Evolutionary conservation across 2,113 vertebrate species (phyloP), one percentile per base, ranked within the genome.

Genomic region (Phodopus roborovskii): DNA sequence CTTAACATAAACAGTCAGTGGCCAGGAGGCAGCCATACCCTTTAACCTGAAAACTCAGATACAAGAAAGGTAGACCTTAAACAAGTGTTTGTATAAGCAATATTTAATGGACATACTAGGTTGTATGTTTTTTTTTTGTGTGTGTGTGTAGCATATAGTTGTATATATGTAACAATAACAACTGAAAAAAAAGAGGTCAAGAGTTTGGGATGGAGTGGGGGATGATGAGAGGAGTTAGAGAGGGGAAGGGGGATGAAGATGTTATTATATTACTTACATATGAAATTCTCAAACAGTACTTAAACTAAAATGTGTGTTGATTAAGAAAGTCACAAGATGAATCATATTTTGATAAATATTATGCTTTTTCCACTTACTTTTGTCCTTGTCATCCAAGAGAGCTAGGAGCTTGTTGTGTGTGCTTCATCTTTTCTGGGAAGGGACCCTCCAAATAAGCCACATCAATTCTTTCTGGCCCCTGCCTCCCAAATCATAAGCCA

Each of bases 401-500:
- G 15, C 83, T 77, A 6, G 16, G 5, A 68, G 22, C 64, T 83
- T 71, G 30, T 86, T 71, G 22, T 71, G 33, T 82, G 13, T 62
- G 28, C 33, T 73, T 88, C 75, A 53, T 94, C 53, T 10, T 17
- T 91, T 86, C 56, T 30, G 16, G 62, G 11, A 71, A 84, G 45
- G 71, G 45, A 79, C 20, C 17, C 83, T 77, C 58, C 33, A 60
- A 60, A 56, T 36, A 92, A 79, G 53, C 81, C 81, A 56, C 42
- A 73, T 13, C 5, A 88, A 91, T 64, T 0, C n/a, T 88, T 88
- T 45, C 64, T 94, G 88, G 64, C 42, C 90, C 74, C 89, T 77
- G 75, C 66, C 90, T 90, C 82, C 50, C 56, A 90, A 93, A 68
- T 3, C 56, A 13, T 16, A 82, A 96, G 60, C 60, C 87, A 93